Evolutionary conservation across 2,797 vertebrate genomes (phyloP).

Genomic region (Sebastes ruberrimus): DNA sequence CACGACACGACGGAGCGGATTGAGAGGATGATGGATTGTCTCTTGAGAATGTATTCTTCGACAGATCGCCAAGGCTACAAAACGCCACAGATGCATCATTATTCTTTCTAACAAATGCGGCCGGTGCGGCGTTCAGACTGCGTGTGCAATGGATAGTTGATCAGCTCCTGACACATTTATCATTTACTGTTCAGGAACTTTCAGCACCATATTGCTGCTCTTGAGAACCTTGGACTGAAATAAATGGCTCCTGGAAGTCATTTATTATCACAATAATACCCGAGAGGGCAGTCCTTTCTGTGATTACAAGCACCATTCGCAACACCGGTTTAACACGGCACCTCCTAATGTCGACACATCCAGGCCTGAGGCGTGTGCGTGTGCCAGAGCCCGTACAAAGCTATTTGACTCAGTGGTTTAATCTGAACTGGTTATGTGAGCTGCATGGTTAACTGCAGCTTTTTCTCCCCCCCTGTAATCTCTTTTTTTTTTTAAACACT

Average conservation of each 20-base stretch:
- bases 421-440: not conserved
- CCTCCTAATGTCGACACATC: conserved; percentile 8
- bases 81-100: conserved; percentile 3
- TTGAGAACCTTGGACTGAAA: conserved; percentile 30
- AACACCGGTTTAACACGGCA: conserved; percentile 17
- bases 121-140: conserved; percentile 1
- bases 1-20: not conserved
- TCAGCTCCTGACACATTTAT: conserved; percentile 44
- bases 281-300: conserved; percentile 2
- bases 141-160: conserved; percentile 18
- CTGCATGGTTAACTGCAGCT: conserved; percentile 2
- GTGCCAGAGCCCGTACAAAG: conserved; percentile 4
- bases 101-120: conserved; percentile 42
- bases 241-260: conserved; percentile 26
- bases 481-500: not conserved
- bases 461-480: not conserved
- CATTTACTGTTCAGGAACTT: conserved; percentile 25
- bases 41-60: not conserved
- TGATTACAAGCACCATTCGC: conserved; percentile 11
- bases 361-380: not conserved
- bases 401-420: conserved; percentile 4
- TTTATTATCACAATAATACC: conserved; percentile 36
- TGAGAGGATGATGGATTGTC: conserved; percentile 11
- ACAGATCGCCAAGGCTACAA: conserved; percentile 8
- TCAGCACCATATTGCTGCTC: conserved; percentile 2